Conservation (phyloP, 2,113 vertebrate species). For the Labeo catla region DNA sequence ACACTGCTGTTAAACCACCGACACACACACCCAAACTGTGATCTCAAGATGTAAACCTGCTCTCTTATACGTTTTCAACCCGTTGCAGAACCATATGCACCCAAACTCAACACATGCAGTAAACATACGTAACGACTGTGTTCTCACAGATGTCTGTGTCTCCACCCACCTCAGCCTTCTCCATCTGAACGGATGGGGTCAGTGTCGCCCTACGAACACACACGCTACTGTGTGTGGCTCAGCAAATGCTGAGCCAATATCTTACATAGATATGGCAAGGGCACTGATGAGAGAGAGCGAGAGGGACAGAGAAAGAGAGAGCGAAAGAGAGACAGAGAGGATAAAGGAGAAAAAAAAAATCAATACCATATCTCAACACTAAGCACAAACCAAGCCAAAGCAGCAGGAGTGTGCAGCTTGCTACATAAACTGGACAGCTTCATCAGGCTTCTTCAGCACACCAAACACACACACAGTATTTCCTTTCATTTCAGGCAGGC, state of each 20-base stretch:
- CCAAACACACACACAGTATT: slow-evolving; percentile 65
- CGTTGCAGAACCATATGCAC: background rate
- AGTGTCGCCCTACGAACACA: slow-evolving; percentile 48
- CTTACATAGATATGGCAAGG: slow-evolving; percentile 44
- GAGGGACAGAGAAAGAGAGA: slow-evolving; percentile 48
- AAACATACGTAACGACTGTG: background rate
- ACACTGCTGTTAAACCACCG: background rate
- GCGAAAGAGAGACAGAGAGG: slow-evolving; percentile 51
- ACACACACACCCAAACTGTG: slow-evolving; percentile 12
- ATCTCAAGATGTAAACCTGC: slow-evolving; percentile 3
- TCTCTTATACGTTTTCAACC: background rate
- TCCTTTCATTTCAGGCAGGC: slow-evolving; percentile 30
- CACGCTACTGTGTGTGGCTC: slow-evolving; percentile 11
- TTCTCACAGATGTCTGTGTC: slow-evolving; percentile 3
- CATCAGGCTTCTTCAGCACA: slow-evolving; percentile 73
- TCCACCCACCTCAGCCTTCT: slow-evolving; percentile 41
- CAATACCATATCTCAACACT: slow-evolving; percentile 80
- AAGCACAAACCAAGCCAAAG: slow-evolving; percentile 79
- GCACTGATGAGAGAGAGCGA: slow-evolving; percentile 34
- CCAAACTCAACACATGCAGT: background rate
- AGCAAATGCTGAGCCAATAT: slow-evolving; percentile 38
- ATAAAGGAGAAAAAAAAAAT: slow-evolving; percentile 71
- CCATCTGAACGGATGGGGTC: slow-evolving; percentile 56
- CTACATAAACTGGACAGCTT: slow-evolving; percentile 80
- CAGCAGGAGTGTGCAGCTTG: slow-evolving; percentile 81